A percentile compares a stretch with the other conserved stretches of the same genome.
Evolutionary conservation across 1,140 invertebrate species (phyloP).

Genomic region (Aphelinus certus): DNA sequence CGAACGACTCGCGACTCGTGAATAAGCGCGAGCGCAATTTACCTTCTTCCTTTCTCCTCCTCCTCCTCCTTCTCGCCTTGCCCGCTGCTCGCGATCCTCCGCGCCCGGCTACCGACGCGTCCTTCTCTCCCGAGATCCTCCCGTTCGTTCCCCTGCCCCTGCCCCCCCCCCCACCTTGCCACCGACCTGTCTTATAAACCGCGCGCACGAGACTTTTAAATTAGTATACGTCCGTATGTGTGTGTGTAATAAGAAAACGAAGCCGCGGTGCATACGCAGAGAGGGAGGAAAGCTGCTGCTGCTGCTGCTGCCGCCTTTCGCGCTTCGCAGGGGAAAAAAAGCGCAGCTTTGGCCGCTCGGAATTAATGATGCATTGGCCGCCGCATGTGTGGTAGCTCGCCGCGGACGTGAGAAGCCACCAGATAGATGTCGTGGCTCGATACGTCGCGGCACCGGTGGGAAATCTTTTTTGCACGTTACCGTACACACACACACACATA

Average conservation of each 20-base stretch:
- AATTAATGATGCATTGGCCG: constrained; percentile 6
- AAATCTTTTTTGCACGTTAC: too few relatives aligned
- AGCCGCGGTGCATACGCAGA: background rate
- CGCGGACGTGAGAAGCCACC: background rate
- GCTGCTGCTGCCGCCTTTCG: constrained; percentile 14
- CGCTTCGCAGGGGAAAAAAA: constrained; percentile 3
- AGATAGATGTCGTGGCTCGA: too few relatives aligned
- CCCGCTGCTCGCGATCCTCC: too few relatives aligned
- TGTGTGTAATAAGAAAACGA: constrained; percentile 30
- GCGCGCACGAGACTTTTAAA: constrained; percentile 21
- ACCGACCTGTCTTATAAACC: too few relatives aligned
- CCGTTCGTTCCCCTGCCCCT: too few relatives aligned
- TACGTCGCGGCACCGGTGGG: too few relatives aligned
- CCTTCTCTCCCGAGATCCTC: too few relatives aligned
- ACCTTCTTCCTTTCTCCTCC: constrained; percentile 3
- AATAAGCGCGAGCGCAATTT: constrained; percentile 40
- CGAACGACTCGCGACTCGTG: constrained; percentile 30
- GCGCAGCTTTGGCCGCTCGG: constrained; percentile 16
- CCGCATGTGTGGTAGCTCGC: too few relatives aligned
- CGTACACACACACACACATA: too few relatives aligned
- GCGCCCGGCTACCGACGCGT: too few relatives aligned
- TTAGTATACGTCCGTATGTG: background rate
- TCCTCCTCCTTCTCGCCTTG: background rate
- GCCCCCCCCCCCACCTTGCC: too few relatives aligned
- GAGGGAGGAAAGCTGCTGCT: background rate